Base-by-base conservation (phyloP, 2,797 vertebrate species). In the Menidia menidia region DNA sequence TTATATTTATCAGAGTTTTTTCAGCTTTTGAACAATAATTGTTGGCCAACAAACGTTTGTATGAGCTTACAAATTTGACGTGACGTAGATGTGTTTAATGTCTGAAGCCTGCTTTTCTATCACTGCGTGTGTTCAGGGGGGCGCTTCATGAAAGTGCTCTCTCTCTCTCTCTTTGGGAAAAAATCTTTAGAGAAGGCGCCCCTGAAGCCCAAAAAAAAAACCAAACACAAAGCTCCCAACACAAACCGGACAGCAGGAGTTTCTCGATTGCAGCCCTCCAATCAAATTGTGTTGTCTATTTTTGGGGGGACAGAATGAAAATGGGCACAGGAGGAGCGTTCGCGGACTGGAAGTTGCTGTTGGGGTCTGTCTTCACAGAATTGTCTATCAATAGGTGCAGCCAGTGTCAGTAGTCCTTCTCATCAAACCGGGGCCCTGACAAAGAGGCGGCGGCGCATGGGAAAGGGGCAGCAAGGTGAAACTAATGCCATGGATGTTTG, bases 401-500 rank as follows among this genome's bases (percentile, higher is more conserved):
- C 92, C 94, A 95, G 95, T 98, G 96, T 97, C 96, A 97, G 94
- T 96, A 96, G 96, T 95, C 96, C 96, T 98, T 96, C 95, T 93
- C 96, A 96, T 98, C 97, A 98, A 97, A 96, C 94, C 92, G 93
- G 94, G 95, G 95, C 94, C 35, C 86, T 96, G 96, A 98, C 96
- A 92, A 92, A 91, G 92, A 88, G 90, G 84, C 85, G 87, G 87
- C 75, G 87, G 89, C 83, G 88, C 89, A 95, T 98, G 97, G 97
- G 97, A 97, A 97, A 96, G 95, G 95, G 94, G 96, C 96, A 97
- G 96, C 96, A 97, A 98, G 97, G 97, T 98, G 97, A 98, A 98
- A 98, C 96, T 98, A 98, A 98, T 98, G 96, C 96, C 94, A 95
- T 96, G 95, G 96, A 98, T 96, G 96, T 98, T 97, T 97, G 96